Evolutionary conservation across 2,113 vertebrate genomes (phyloP), one percentile per base, ranked within the genome.

Genomic region (Jaculus jaculus): DNA sequence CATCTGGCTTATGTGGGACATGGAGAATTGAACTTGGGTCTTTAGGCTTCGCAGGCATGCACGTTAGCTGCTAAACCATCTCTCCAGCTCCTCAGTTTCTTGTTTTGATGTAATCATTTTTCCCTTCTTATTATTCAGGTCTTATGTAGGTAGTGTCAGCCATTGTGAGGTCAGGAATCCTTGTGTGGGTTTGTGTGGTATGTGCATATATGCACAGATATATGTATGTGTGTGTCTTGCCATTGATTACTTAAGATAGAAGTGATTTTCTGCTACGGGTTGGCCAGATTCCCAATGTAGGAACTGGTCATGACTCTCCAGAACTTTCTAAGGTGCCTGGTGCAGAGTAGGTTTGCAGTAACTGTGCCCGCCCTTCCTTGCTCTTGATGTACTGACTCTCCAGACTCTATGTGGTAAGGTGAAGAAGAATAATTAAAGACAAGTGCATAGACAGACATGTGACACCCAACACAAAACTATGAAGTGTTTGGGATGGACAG

Each of bases 351-450:
- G 24, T 28, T 18, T 68, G 79, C 17, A 0, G 11, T 58, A 42
- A 5, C 28, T 32, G 58, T 30, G 12, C 21, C 9, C 3, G 0
- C 4, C n/a, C n/a, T n/a, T n/a, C n/a, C n/a, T n/a, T n/a, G 58
- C 54, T 39, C 26, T 26, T 3, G 9, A 16, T 69, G 20, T 21
- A 37, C 23, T 77, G 68, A 32, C 24, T 20, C 58, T 60, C 75
- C 20, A 83, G 66, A 63, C 18, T 32, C 42, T 42, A 26, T 0
- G 32, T 90, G 61, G 60, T 24, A 47, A 84, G 83, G 30, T 30
- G 18, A 80, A 30, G 28, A 37, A 34, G n/a, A 34, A 4, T 34
- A 18, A 34, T 1, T 63, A 15, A 17, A 47, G 54, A 66, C 2
- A 78, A 24, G 79, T 30, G 24, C 21, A 61, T n/a, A 72, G 71